Evolutionary conservation across 2,888 invertebrate genomes (phyloP).

Genomic region (Ceratothoa steindachneri): DNA sequence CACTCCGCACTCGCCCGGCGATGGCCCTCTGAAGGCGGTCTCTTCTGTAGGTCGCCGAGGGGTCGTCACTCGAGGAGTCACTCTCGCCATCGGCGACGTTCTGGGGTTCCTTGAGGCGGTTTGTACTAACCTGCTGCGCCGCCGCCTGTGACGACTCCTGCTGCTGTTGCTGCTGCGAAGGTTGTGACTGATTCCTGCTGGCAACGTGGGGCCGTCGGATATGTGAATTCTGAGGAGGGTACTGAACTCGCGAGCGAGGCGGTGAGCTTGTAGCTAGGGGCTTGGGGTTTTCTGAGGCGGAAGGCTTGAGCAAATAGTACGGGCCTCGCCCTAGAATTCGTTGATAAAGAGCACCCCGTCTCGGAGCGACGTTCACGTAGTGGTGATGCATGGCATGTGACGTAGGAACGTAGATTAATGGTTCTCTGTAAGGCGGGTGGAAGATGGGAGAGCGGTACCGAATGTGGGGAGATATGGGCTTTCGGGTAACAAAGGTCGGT

Average conservation of each 20-base stretch:
- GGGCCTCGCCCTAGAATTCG: slow-evolving; percentile 42
- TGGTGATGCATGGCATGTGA: slow-evolving; percentile 43
- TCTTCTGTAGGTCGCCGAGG: slow-evolving; percentile 50
- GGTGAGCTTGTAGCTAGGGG: slow-evolving; percentile 60
- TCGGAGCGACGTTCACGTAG: slow-evolving; percentile 46
- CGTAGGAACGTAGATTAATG: slow-evolving; percentile 50
- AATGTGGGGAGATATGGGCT: slow-evolving; percentile 23
- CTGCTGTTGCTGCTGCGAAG: slow-evolving; percentile 9
- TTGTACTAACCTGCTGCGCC: neutral
- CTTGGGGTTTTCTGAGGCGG: slow-evolving; percentile 46
- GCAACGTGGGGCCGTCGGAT: neutral
- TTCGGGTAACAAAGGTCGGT: slow-evolving; percentile 28
- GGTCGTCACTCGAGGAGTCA: slow-evolving; percentile 46
- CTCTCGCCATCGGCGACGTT: slow-evolving; percentile 24
- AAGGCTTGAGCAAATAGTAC: slow-evolving; percentile 45
- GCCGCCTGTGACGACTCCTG: neutral
- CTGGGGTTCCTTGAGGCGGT: too few relatives aligned
- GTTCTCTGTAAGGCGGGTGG: slow-evolving; percentile 61
- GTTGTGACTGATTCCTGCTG: neutral
- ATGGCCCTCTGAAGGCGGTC: slow-evolving; percentile 51
- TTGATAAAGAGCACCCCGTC: slow-evolving; percentile 38
- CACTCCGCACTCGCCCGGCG: slow-evolving; percentile 50
- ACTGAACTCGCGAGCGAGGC: slow-evolving; percentile 60
- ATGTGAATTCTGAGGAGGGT: slow-evolving; percentile 4
- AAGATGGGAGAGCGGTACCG: slow-evolving; percentile 54